phyloP scores from a whole-genome alignment of 2,797 vertebrate species.

The Gymnocypris eckloni region DNA sequence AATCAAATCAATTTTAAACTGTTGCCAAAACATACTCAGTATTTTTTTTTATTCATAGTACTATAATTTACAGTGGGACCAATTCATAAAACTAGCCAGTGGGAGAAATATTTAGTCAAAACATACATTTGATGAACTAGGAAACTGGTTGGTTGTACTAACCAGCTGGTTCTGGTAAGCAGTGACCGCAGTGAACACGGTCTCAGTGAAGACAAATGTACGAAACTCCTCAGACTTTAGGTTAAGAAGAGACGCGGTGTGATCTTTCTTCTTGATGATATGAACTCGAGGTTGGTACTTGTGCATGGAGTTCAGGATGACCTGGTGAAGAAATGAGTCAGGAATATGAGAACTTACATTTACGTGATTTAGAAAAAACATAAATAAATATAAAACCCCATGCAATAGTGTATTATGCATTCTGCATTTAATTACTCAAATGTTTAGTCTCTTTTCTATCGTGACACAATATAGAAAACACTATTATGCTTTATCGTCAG shows the following conservation, averaged over 20 bases:
- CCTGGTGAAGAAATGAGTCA: conserved; percentile 73
- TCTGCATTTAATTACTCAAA: neutral
- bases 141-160: conserved; percentile 65
- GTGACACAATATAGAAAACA: neutral
- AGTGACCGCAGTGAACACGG: conserved; percentile 96
- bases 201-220: conserved; percentile 96
- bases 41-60: neutral
- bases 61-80: too few relatives aligned
- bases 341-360: neutral
- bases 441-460: neutral
- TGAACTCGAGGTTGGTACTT: conserved; percentile 98
- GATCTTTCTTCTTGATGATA: conserved; percentile 99
- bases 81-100: neutral
- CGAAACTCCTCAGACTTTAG: conserved; percentile 98
- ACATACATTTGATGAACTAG: neutral
- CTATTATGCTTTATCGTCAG: neutral
- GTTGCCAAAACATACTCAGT: neutral
- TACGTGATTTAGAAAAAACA: neutral
- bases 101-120: neutral
- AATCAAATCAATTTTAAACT: neutral
- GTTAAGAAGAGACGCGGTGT: conserved; percentile 95
- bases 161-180: conserved; percentile 99
- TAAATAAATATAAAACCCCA: neutral
- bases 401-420: neutral
- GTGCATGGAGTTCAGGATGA: conserved; percentile 99